These are phyloP conservation scores for Epiblema foenella DNA, from an alignment of 2,888 invertebrate species.

Conservation along the genomic window DNA sequence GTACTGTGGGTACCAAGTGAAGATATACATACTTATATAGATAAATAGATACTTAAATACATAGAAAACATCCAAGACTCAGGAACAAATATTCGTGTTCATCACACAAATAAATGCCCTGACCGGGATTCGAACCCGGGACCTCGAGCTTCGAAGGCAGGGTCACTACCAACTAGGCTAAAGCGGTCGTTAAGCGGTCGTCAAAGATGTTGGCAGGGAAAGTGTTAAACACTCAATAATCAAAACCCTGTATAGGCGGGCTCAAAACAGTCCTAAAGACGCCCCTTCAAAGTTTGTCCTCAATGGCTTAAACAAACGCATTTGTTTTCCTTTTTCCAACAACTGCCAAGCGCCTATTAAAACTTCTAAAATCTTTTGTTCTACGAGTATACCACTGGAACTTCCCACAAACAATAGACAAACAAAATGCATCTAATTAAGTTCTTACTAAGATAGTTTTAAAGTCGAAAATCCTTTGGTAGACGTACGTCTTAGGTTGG, in stretches of 20 bases:
- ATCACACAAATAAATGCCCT: no score
- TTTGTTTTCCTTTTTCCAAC: constrained; percentile 7
- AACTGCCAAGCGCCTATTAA: constrained; percentile 15
- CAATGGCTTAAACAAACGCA: constrained; percentile 2
- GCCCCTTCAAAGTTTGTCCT: background rate
- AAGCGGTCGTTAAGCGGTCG: no score
- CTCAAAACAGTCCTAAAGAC: background rate
- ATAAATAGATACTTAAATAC: no score
- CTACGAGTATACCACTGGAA: constrained; percentile 16
- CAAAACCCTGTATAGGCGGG: background rate
- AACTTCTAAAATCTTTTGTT: constrained; percentile 9
- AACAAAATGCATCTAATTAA: background rate
- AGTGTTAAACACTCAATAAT: background rate
- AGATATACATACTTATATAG: no score
- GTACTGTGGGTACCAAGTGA: no score
- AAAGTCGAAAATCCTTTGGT: constrained; percentile 4
- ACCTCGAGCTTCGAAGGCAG: no score
- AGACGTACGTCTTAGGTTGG: background rate
- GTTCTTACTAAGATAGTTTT: constrained; percentile 1
- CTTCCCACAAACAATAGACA: constrained; percentile 5
- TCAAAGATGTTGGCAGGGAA: no score
- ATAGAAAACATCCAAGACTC: no score
- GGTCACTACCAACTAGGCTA: no score
- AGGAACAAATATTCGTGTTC: no score
- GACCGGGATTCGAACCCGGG: no score